Percentiles rank a stretch among this genome's conserved stretches.
phyloP scores from a whole-genome alignment of 92 coral and sea anemone genomes.

The Phenganax stokvisi region DNA sequence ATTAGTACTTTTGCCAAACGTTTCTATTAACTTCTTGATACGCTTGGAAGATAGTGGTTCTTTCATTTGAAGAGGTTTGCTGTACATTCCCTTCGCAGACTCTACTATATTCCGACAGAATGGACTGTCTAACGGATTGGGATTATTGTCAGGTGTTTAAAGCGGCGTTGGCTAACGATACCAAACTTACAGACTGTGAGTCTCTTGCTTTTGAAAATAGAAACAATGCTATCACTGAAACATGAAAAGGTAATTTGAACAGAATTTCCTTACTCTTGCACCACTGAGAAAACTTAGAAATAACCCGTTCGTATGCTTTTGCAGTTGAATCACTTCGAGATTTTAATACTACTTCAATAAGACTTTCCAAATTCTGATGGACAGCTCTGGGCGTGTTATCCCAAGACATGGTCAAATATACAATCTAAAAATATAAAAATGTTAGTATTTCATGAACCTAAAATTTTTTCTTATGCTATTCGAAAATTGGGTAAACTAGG shows the following conservation, averaged over 20 bases:
- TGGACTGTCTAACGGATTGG: conserved; percentile 23
- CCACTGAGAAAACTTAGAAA: conserved; percentile 5
- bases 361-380: background rate
- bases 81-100: background rate
- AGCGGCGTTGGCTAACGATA: background rate
- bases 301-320: background rate
- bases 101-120: conserved; percentile 9
- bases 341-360: background rate
- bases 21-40: conserved; percentile 31
- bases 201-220: background rate
- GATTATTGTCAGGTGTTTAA: conserved; percentile 10
- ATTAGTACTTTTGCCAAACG: background rate
- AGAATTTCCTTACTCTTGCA: background rate
- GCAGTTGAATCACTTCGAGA: background rate
- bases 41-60: conserved; percentile 27
- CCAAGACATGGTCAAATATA: background rate
- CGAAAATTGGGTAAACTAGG: too few relatives aligned
- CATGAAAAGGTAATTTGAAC: background rate
- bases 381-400: background rate
- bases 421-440: background rate
- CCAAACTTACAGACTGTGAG: background rate
- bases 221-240: background rate
- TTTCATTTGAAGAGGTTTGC: conserved; percentile 36
- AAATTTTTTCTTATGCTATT: too few relatives aligned
- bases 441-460: background rate